Conservation (phyloP, 2,797 vertebrate genomes). For the Cephalopachus bancanus region DNA sequence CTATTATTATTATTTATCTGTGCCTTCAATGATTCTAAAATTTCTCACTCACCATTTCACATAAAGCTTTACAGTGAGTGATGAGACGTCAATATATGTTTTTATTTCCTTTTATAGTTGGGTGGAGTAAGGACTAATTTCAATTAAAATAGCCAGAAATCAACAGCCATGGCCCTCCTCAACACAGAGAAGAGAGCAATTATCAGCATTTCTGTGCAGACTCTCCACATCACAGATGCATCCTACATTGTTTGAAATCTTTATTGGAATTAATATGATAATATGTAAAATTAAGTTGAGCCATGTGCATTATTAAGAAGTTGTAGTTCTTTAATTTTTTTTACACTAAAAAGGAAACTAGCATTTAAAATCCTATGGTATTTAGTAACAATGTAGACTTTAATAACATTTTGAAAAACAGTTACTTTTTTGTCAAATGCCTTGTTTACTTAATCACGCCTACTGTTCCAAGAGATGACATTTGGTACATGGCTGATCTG, state of each 20-base stretch:
- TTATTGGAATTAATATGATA: not conserved
- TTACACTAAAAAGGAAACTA: not conserved
- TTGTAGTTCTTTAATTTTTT: not conserved
- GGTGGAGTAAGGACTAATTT: not conserved
- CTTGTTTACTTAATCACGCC: not conserved
- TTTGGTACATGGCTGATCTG: not conserved
- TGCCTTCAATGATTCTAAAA: conserved; percentile 73
- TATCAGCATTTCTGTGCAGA: not conserved
- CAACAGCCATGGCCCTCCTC: not conserved
- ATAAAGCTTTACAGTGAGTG: conserved; percentile 87
- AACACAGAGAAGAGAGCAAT: not conserved
- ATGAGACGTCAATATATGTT: conserved; percentile 90
- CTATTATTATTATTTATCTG: conserved; percentile 77
- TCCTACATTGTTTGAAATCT: not conserved
- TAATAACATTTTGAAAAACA: not conserved
- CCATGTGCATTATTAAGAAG: not conserved
- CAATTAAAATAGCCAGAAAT: not conserved
- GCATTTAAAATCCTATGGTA: not conserved
- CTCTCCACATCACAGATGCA: not conserved
- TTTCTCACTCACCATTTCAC: conserved; percentile 86
- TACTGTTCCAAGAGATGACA: not conserved
- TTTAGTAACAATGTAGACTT: not conserved
- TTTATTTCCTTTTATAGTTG: conserved; percentile 39
- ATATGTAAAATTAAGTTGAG: not conserved
- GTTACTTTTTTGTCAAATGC: not conserved